These are phyloP conservation scores for Aphelocoma coerulescens DNA, from an alignment of 2,113 vertebrate species.

Conservation along the genomic window DNA sequence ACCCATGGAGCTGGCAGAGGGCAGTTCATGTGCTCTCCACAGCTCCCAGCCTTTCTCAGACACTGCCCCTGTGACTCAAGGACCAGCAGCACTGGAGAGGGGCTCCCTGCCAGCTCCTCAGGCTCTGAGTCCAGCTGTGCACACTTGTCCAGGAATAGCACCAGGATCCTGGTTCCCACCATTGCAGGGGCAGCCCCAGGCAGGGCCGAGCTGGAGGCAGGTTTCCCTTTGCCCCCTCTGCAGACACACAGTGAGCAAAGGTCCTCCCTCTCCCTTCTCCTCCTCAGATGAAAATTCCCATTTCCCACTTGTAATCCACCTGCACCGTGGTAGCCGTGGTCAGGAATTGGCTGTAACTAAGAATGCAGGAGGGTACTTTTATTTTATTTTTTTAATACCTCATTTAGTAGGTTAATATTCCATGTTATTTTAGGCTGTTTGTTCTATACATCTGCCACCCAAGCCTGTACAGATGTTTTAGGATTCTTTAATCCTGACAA, in stretches of 20 bases:
- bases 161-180: background rate
- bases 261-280: background rate
- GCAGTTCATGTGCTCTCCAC: background rate
- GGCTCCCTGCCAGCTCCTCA: background rate
- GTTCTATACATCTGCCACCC: conserved; percentile 35
- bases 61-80: background rate
- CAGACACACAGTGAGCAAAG: background rate
- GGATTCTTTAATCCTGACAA: conserved; percentile 73
- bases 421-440: conserved; percentile 45
- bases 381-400: conserved; percentile 11
- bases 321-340: accelerated
- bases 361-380: background rate
- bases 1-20: background rate
- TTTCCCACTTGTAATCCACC: background rate
- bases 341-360: background rate
- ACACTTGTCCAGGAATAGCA: background rate
- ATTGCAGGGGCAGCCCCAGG: background rate
- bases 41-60: background rate
- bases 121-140: background rate
- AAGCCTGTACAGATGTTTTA: conserved; percentile 70
- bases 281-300: background rate
- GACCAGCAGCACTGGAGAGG: background rate
- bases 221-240: background rate
- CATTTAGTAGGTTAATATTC: conserved; percentile 58
- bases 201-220: background rate